These are phyloP conservation scores for Bacillus rossius DNA, from an alignment of 1,140 invertebrate genomes.

Conservation along the genomic window DNA sequence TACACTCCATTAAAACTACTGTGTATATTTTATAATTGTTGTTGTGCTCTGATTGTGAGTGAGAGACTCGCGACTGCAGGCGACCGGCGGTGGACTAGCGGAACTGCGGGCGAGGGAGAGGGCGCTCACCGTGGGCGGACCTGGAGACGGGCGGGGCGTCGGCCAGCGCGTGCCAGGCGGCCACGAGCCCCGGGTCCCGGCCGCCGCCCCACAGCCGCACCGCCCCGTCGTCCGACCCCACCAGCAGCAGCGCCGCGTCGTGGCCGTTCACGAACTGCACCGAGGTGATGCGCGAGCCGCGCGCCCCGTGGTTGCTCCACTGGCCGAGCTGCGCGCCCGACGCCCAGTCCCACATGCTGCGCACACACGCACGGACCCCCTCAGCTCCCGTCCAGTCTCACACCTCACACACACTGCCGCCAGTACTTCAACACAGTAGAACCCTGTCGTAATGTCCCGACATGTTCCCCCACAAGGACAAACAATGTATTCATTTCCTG, in stretches of 20 bases:
- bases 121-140: conserved; percentile 39
- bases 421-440: no score
- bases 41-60: no score
- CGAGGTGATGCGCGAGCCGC: conserved; percentile 60
- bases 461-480: no score
- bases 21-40: no score
- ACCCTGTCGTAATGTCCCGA: no score
- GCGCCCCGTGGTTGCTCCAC: conserved; percentile 38
- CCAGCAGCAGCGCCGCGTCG: conserved; percentile 66
- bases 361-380: conserved; percentile 48
- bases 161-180: conserved; percentile 75
- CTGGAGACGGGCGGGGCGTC: conserved; percentile 50
- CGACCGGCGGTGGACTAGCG: no score
- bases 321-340: conserved; percentile 56
- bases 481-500: no score
- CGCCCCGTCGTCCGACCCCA: conserved; percentile 71
- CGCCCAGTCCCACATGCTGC: conserved; percentile 66
- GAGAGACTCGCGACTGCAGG: no score
- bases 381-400: no score
- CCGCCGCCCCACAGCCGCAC: conserved; percentile 61
- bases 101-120: no score
- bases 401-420: no score
- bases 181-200: conserved; percentile 59
- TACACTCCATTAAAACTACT: no score
- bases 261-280: conserved; percentile 89